Evolutionary conservation across 2,797 vertebrate genomes (phyloP), one percentile per base, ranked within the genome.

Genomic region (Poecilia picta): DNA sequence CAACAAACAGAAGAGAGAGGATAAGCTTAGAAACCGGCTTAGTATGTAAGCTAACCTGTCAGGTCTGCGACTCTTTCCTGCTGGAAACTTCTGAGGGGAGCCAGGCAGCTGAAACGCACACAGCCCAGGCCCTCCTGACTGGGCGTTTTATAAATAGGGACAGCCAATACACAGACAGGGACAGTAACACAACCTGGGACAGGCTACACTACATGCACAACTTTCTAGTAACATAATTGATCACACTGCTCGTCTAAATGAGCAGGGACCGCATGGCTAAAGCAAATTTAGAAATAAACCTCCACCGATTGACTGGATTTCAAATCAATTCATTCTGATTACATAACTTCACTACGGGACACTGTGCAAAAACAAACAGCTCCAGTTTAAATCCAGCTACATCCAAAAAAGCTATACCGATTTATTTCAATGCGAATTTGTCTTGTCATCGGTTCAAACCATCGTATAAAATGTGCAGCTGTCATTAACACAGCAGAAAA

Each of bases 91-190:
- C 81, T 77, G 79, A 87, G 78, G 82, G 77, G 59, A 82, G 75
- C 74, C 76, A 25, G 43, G 82, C 74, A 79, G 72, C 77, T 57
- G 64, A 55, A 79, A 80, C 79, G 81, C 81, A 82, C 80, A 72
- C 72, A 80, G 55, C 77, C n/a, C 43, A 57, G 73, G 71, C 72
- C 78, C 33, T 49, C 74, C 85, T 87, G 79, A 83, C 75, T 85
- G 78, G 55, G 84, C 57, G 73, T 74, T 76, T 83, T 91, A 92
- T 89, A 92, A 93, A 94, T 88, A 93, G 88, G 80, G 77, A 85
- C 81, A 80, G 73, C 83, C 84, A 85, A 74, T 83, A 81, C 66
- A 72, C 62, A 80, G 68, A 72, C 47, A 81, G 73, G 51, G 51
- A 74, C 41, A 75, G 77, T 51, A 78, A 73, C 75, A 72, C 46